phyloP scores from a whole-genome alignment of 2,113 vertebrate species.

The Corapipo altera region DNA sequence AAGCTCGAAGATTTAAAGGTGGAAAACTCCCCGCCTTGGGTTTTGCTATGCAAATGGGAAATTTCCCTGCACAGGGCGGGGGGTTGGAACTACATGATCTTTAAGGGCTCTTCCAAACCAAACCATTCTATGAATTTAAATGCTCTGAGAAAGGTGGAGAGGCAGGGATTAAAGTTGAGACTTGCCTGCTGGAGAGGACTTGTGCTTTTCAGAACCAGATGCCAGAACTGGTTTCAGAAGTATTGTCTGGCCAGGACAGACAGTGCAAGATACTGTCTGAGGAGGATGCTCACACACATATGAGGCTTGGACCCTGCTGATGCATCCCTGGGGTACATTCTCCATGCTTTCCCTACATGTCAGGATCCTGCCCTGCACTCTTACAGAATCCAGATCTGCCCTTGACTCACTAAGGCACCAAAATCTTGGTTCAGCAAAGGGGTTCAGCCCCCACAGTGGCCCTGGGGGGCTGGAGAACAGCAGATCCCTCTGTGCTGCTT shows the following conservation, averaged over 20 bases:
- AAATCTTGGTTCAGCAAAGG: neutral
- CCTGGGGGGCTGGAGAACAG: neutral
- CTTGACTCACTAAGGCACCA: neutral
- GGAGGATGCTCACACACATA: neutral
- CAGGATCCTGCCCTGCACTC: neutral
- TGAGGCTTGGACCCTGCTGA: neutral
- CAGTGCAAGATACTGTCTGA: neutral
- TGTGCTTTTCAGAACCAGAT: neutral
- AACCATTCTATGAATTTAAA: neutral
- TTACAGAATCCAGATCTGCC: neutral
- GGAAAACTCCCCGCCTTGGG: neutral
- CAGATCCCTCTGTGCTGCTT: neutral
- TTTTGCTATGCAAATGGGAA: neutral
- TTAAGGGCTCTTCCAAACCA: neutral
- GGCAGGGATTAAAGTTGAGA: neutral
- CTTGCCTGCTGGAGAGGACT: neutral
- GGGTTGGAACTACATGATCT: neutral
- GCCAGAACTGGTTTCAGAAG: neutral
- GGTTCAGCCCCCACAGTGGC: accelerated
- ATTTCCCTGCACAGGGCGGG: neutral
- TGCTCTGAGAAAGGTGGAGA: neutral
- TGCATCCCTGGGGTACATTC: neutral
- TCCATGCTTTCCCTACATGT: accelerated
- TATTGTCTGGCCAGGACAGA: neutral
- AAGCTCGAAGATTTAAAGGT: neutral